Evolutionary conservation across 2,888 invertebrate species (phyloP).

Genomic region (Tetramorium bicarinatum): DNA sequence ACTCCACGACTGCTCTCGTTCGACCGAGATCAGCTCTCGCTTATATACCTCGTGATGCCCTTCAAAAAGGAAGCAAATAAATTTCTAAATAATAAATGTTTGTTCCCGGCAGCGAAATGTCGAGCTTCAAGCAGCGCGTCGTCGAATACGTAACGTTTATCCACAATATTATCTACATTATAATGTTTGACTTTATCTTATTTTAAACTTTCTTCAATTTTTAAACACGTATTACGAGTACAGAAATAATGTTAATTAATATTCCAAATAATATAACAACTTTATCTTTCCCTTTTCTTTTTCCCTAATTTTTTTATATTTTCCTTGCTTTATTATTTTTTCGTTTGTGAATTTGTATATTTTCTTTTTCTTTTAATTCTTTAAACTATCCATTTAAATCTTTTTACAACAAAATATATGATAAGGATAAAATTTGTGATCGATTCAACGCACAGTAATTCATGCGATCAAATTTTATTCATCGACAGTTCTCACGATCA

Average conservation of each 20-base stretch:
- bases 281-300: not conserved
- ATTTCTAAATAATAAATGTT: too few relatives aligned
- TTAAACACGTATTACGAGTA: not conserved
- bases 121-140: too few relatives aligned
- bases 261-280: not conserved
- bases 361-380: conserved; percentile 5
- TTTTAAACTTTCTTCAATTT: not conserved
- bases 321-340: not conserved
- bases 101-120: too few relatives aligned
- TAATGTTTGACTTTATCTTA: not conserved
- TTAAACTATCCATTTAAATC: not conserved
- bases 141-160: too few relatives aligned
- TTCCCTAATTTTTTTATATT: not conserved
- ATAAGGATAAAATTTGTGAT: conserved; percentile 40
- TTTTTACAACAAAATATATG: not conserved
- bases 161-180: too few relatives aligned
- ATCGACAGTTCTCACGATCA: conserved; percentile 41
- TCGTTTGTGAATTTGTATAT: not conserved
- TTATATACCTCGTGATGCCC: too few relatives aligned
- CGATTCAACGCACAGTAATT: conserved; percentile 25
- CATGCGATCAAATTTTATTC: conserved; percentile 57
- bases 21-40: too few relatives aligned
- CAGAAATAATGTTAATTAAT: conserved; percentile 21
- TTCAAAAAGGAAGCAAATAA: too few relatives aligned
- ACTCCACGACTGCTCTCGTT: too few relatives aligned